These are phyloP conservation scores for Priocnemis perturbator DNA, from an alignment of 2,888 invertebrate species.

Conservation along the genomic window DNA sequence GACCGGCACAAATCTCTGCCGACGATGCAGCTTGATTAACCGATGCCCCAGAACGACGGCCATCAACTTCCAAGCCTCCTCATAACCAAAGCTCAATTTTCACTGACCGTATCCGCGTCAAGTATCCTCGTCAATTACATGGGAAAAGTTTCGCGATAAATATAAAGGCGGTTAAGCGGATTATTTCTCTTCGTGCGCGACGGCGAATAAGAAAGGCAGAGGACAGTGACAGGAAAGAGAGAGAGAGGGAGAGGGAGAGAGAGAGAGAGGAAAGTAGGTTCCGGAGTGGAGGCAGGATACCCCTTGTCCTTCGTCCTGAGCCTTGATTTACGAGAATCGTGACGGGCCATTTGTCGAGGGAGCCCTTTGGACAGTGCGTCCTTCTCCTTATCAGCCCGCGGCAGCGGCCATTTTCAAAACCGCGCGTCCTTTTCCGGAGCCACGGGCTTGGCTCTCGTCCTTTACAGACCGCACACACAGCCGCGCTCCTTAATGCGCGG, in stretches of 20 bases:
- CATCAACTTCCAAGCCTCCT: too few species aligned
- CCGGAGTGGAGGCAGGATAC: conserved; percentile 2
- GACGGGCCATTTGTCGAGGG: conserved; percentile 74
- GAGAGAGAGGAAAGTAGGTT: neutral
- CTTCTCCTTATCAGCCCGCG: conserved; percentile 62
- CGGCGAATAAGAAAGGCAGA: conserved; percentile 14
- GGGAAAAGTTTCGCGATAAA: conserved; percentile 30
- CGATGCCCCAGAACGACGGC: neutral
- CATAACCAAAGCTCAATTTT: neutral
- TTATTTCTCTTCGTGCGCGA: conserved; percentile 47
- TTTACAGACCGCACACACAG: conserved; percentile 18
- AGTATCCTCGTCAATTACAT: conserved; percentile 28
- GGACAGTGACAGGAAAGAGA: neutral
- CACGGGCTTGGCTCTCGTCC: conserved; percentile 1
- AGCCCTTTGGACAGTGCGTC: conserved; percentile 63
- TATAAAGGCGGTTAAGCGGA: conserved; percentile 48
- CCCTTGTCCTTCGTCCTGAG: conserved; percentile 52
- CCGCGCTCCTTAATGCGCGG: conserved; percentile 29
- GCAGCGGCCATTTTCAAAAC: conserved; percentile 71
- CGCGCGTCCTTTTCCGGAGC: conserved; percentile 44
- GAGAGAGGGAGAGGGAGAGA: neutral
- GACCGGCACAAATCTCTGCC: too few species aligned
- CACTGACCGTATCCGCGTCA: too few species aligned
- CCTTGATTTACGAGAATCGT: conserved; percentile 74
- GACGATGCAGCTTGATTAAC: too few species aligned